Evolutionary conservation across 2,797 vertebrate genomes (phyloP).

Genomic region (Anolis apletophallus): DNA sequence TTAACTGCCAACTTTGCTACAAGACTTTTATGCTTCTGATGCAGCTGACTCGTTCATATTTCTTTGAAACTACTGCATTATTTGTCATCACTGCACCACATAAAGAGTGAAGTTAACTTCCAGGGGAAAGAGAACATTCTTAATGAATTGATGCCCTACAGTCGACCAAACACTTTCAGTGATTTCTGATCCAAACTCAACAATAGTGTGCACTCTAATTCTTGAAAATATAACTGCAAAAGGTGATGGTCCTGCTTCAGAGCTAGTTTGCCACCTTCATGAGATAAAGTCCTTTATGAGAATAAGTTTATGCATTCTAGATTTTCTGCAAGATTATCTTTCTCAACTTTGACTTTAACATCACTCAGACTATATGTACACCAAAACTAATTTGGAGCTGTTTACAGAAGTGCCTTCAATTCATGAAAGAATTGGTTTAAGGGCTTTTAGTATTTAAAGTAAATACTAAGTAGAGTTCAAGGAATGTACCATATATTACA

Average conservation of each 20-base stretch:
- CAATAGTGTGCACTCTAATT: neutral
- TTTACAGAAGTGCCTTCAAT: neutral
- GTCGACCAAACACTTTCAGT: neutral
- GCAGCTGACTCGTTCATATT: neutral
- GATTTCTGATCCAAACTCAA: neutral
- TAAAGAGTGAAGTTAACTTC: neutral
- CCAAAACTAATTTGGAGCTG: neutral
- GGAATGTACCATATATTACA: neutral
- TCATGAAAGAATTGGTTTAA: neutral
- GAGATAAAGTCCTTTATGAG: neutral
- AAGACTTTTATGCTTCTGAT: conserved; percentile 14
- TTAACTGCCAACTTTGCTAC: neutral
- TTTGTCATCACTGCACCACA: neutral
- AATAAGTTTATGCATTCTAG: neutral
- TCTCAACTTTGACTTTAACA: neutral
- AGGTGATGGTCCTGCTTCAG: too few relatives aligned
- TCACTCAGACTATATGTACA: neutral
- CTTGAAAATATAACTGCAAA: neutral
- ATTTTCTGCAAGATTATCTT: too few relatives aligned
- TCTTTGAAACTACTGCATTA: conserved; percentile 1
- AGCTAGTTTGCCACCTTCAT: too few relatives aligned
- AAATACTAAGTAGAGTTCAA: neutral
- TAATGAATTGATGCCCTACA: neutral
- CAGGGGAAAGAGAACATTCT: neutral
- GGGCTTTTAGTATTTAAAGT: neutral